phyloP scores from a whole-genome alignment of 1,140 invertebrate genomes.

The Conus ventricosus region DNA sequence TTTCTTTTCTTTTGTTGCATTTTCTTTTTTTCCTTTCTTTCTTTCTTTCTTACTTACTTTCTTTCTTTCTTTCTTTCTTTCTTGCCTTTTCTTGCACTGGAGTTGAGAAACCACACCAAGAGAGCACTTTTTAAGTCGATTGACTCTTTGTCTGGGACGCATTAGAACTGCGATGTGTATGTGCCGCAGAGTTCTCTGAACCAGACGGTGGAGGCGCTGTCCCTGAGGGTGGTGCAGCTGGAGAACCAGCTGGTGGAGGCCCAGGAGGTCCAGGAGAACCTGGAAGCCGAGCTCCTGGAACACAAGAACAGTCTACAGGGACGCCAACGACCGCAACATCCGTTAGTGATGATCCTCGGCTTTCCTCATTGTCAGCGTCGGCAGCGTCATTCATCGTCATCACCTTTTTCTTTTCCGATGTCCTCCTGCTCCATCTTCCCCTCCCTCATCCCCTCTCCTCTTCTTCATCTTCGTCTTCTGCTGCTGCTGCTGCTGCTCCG shows the following conservation, averaged over 20 bases:
- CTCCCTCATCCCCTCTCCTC: neutral
- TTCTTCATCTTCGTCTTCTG: no score
- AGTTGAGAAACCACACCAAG: no score
- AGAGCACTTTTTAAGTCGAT: no score
- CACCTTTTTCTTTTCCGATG: neutral
- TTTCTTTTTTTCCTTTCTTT: no score
- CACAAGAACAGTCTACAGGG: conserved; percentile 42
- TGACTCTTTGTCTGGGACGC: no score
- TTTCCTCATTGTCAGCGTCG: neutral
- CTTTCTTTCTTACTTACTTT: no score
- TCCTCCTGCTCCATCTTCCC: neutral
- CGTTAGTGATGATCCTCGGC: conserved; percentile 36
- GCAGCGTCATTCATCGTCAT: no score
- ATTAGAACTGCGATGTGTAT: neutral
- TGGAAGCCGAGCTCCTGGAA: conserved; percentile 53
- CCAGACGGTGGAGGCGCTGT: conserved; percentile 63
- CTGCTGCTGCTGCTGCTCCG: no score
- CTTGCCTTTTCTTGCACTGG: no score
- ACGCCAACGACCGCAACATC: conserved; percentile 40
- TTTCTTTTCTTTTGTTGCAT: no score
- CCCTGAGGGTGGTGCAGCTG: conserved; percentile 59
- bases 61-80: no score
- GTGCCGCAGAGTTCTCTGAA: conserved; percentile 59
- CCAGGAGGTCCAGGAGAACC: conserved; percentile 57
- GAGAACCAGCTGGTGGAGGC: conserved; percentile 62